Evolutionary conservation across 1,140 invertebrate genomes (phyloP).

Genomic region (Drosophila elegans): DNA sequence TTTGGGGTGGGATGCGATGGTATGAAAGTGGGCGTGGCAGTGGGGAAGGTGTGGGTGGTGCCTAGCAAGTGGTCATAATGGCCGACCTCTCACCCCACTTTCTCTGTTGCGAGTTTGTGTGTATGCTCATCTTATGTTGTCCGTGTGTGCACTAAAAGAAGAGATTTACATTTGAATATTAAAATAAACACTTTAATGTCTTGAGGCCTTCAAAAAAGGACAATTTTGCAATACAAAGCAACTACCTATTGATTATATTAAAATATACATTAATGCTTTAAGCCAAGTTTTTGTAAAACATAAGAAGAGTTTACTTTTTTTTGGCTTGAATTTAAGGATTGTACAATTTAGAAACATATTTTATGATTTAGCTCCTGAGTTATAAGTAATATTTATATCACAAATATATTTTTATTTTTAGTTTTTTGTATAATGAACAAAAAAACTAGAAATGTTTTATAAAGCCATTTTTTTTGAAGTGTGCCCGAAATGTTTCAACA

Average conservation of each 20-base stretch:
- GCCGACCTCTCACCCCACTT: constrained; percentile 25
- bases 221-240: no score
- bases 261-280: no score
- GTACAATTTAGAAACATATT: no score
- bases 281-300: no score
- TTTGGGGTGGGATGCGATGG: constrained; percentile 1
- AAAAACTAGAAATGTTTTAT: background rate
- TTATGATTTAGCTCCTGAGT: no score
- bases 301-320: no score
- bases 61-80: constrained; percentile 76
- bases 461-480: background rate
- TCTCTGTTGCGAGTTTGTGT: constrained; percentile 52
- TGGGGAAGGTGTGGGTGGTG: background rate
- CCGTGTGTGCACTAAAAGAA: constrained; percentile 14
- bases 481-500: constrained; percentile 56
- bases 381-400: no score
- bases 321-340: no score
- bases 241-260: no score
- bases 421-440: background rate
- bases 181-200: no score
- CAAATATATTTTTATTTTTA: background rate
- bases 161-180: background rate
- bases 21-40: background rate
- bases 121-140: constrained; percentile 26
- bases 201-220: no score